Conservation (phyloP, 1,140 invertebrate species). For the Muscidifurax raptorellus region DNA sequence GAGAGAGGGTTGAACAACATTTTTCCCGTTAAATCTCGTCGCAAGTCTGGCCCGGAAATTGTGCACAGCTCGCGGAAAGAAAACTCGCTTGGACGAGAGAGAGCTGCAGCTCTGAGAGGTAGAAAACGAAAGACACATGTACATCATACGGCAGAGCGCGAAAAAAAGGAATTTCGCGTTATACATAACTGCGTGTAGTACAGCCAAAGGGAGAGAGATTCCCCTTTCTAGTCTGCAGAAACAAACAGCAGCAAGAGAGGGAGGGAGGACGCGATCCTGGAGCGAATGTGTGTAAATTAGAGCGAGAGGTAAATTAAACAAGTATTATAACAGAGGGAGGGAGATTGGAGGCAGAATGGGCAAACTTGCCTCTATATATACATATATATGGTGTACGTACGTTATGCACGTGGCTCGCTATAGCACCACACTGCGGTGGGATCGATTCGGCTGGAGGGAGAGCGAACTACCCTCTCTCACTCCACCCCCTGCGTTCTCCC, state of each 20-base stretch:
- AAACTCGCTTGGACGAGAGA: no score
- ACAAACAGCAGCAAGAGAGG: background rate
- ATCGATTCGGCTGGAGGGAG: conserved; percentile 71
- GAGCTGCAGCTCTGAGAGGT: no score
- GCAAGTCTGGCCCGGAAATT: no score
- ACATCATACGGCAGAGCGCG: no score
- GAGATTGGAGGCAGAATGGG: conserved; percentile 27
- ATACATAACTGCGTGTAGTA: background rate
- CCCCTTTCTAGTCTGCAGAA: background rate
- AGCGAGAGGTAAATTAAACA: conserved; percentile 26
- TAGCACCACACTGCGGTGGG: conserved; percentile 71
- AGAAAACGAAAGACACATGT: no score
- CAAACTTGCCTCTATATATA: background rate
- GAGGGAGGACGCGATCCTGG: background rate
- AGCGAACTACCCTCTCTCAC: conserved; percentile 28
- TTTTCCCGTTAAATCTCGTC: no score
- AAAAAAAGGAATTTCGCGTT: no score
- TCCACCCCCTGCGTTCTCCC: conserved; percentile 40
- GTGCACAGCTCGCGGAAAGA: no score
- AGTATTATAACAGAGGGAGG: conserved; percentile 9
- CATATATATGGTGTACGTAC: conserved; percentile 59
- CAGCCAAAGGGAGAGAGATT: background rate
- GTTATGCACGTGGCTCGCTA: conserved; percentile 72
- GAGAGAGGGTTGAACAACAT: no score
- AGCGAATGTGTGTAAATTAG: conserved; percentile 21